Conservation (phyloP, 2,113 vertebrate species). For the Chaetura pelagica region DNA sequence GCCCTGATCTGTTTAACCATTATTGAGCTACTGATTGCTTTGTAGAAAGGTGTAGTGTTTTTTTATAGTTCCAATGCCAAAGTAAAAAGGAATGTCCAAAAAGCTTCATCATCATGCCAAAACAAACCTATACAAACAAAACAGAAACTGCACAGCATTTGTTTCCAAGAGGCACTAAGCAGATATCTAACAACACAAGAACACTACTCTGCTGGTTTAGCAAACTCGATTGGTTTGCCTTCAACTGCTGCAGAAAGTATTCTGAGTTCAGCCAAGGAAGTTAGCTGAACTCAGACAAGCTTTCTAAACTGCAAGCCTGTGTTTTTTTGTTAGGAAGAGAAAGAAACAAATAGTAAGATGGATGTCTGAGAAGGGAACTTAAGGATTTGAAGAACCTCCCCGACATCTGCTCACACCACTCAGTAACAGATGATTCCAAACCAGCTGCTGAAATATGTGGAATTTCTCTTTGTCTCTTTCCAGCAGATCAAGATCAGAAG, state of each 20-base stretch:
- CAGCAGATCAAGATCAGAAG: neutral
- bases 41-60: neutral
- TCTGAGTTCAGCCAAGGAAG: neutral
- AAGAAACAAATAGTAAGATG: neutral
- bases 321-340: neutral
- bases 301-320: neutral
- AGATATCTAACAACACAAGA: neutral
- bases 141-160: neutral
- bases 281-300: neutral
- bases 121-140: neutral
- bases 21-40: neutral
- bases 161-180: neutral
- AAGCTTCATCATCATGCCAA: neutral
- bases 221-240: neutral
- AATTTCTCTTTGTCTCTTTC: neutral
- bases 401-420: neutral
- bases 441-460: neutral
- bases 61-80: neutral
- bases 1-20: constrained; percentile 8
- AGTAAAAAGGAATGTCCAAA: neutral
- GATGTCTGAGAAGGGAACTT: neutral
- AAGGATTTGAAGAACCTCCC: neutral
- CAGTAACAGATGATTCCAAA: neutral
- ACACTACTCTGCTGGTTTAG: neutral
- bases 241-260: neutral